Evolutionary conservation across 53 echinoderm and acorn worm genomes (phyloP).

Genomic region (Echinometra lucunter): DNA sequence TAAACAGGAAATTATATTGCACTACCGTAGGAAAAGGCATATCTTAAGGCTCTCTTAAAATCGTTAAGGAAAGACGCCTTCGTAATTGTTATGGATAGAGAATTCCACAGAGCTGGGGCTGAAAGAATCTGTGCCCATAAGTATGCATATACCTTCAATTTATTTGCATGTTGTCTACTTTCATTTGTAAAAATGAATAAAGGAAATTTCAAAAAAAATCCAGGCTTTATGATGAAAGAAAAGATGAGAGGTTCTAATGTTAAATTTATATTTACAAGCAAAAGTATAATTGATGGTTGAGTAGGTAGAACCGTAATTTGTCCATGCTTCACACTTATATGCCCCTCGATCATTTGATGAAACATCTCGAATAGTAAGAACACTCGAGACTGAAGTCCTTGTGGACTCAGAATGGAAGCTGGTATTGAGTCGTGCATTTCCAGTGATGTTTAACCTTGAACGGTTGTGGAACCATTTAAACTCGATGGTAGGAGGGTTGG

Average conservation of each 20-base stretch:
- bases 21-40: too few species aligned
- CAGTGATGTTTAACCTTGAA: not conserved
- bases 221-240: too few species aligned
- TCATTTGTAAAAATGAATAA: too few species aligned
- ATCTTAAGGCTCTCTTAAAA: too few species aligned
- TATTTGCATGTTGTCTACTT: too few species aligned
- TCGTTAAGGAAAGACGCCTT: too few species aligned
- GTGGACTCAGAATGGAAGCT: not conserved
- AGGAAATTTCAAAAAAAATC: too few species aligned
- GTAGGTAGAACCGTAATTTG: not conserved
- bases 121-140: too few species aligned
- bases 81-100: too few species aligned
- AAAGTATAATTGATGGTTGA: not conserved
- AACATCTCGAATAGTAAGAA: not conserved
- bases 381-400: not conserved
- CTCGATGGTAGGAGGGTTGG: not conserved
- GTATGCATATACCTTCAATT: too few species aligned
- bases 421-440: not conserved
- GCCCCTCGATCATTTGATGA: not conserved
- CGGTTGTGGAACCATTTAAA: not conserved
- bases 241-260: not conserved
- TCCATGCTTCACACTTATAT: not conserved
- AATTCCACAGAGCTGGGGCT: too few species aligned
- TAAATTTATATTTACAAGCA: not conserved
- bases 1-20: too few species aligned